Evolutionary conservation across 1,140 invertebrate genomes (phyloP).

Genomic region (Cataglyphis hispanica): DNA sequence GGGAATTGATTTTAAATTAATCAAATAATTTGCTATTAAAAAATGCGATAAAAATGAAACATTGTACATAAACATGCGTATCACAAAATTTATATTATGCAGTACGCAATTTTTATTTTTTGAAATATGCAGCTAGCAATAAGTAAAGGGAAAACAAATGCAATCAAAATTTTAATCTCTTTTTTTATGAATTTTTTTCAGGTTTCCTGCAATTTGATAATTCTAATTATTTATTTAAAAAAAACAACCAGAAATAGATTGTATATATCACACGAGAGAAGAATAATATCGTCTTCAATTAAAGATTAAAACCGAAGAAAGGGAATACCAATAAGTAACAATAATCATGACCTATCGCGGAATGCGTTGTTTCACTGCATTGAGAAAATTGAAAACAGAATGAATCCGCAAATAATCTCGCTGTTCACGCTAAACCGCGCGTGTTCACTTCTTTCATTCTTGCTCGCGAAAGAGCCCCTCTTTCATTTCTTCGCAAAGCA

Average conservation of each 20-base stretch:
- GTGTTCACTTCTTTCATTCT: conserved; percentile 33
- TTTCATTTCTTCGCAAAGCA: conserved; percentile 32
- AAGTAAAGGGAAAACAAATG: not conserved
- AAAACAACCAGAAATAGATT: not conserved
- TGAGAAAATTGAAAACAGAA: conserved; percentile 45
- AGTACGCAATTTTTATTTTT: not conserved
- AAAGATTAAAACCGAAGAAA: conserved; percentile 30
- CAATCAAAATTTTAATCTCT: not conserved
- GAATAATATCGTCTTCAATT: conserved; percentile 7
- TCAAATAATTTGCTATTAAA: not conserved
- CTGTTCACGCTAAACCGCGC: conserved; percentile 55
- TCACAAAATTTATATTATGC: not conserved
- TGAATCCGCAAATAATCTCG: conserved; percentile 49
- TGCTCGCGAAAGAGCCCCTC: not conserved
- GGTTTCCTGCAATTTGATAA: not conserved
- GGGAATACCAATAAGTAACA: conserved; percentile 40
- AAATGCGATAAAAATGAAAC: not conserved
- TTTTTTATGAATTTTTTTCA: not conserved
- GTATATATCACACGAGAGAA: not conserved
- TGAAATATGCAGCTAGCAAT: too few relatives aligned
- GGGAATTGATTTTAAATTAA: not conserved
- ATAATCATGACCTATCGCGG: conserved; percentile 24
- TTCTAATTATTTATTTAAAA: not conserved
- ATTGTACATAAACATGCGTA: not conserved
- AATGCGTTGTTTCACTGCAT: conserved; percentile 33